A percentile compares a stretch with the other conserved stretches of the same genome.
These are phyloP conservation scores for Drosophila buzzatii DNA, from an alignment of 2,888 invertebrate species.

Conservation along the genomic window DNA sequence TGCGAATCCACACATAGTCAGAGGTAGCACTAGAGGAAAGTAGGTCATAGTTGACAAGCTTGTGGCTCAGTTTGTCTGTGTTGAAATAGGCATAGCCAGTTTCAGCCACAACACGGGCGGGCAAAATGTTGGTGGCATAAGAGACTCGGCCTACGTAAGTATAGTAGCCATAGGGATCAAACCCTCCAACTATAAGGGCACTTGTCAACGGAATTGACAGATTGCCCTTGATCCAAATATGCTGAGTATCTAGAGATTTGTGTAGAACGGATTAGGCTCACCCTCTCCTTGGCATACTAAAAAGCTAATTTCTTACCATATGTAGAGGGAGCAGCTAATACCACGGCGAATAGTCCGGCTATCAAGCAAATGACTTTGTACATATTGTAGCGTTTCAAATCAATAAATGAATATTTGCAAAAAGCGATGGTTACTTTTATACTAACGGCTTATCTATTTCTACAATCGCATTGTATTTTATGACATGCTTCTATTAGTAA, in stretches of 20 bases:
- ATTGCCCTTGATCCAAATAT: slow-evolving; percentile 50
- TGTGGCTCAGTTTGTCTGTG: slow-evolving; percentile 17
- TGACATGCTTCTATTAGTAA: not conserved
- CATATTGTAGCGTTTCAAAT: slow-evolving; percentile 6
- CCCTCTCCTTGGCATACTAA: not conserved
- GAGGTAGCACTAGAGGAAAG: slow-evolving; percentile 26
- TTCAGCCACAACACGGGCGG: slow-evolving; percentile 55
- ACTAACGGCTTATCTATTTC: not conserved
- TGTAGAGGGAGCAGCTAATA: slow-evolving; percentile 3
- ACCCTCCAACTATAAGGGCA: slow-evolving; percentile 48
- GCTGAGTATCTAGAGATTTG: slow-evolving; percentile 34
- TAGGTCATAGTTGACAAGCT: slow-evolving; percentile 38
- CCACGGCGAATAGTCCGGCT: slow-evolving; percentile 9
- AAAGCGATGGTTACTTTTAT: not conserved
- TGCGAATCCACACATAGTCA: slow-evolving; percentile 46
- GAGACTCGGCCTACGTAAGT: slow-evolving; percentile 53
- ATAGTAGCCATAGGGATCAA: slow-evolving; percentile 52
- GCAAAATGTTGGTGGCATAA: slow-evolving; percentile 34
- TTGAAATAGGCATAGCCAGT: slow-evolving; percentile 49
- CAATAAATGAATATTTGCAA: not conserved
- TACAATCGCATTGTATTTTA: not conserved
- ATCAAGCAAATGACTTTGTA: slow-evolving; percentile 11
- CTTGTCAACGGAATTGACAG: slow-evolving; percentile 44
- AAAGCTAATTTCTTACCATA: slow-evolving; percentile 3
- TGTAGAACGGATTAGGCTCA: not conserved